A percentile compares a stretch with the other conserved stretches of the same genome.
Evolutionary conservation across 1,140 invertebrate genomes (phyloP).

Genomic region (Dendrolimus kikuchii): DNA sequence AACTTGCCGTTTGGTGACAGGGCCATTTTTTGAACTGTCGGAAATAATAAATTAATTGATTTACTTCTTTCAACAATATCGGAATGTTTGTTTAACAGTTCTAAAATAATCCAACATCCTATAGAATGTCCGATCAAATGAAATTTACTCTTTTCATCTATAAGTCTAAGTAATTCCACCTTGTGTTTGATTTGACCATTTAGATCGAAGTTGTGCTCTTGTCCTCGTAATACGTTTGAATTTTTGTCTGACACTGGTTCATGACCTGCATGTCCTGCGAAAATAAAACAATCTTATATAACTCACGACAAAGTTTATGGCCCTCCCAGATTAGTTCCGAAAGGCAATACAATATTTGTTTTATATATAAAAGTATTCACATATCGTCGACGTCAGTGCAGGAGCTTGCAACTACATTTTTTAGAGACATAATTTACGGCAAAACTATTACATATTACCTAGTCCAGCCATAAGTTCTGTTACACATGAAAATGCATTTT

Average conservation of each 20-base stretch:
- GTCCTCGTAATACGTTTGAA: conserved; percentile 22
- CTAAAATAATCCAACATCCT: conserved; percentile 55
- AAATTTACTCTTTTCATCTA: conserved; percentile 44
- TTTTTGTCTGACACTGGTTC: conserved; percentile 29
- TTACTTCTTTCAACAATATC: conserved; percentile 25
- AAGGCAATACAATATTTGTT: no score
- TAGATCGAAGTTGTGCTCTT: conserved; percentile 44
- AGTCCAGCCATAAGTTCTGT: no score
- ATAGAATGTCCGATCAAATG: conserved; percentile 62
- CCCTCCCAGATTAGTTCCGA: no score
- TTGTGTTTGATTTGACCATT: conserved; percentile 53
- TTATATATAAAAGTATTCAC: no score
- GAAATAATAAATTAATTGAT: conserved; percentile 52
- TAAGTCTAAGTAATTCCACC: conserved; percentile 43
- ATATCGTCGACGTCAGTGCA: no score
- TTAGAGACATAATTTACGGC: no score
- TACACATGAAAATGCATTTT: no score
- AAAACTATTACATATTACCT: no score
- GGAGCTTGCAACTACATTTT: no score
- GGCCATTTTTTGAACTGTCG: conserved; percentile 56
- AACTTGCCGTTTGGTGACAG: conserved; percentile 41
- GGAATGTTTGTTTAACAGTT: conserved; percentile 35
- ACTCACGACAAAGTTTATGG: neutral
- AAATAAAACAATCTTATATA: conserved; percentile 7
- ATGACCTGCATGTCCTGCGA: conserved; percentile 57